A percentile compares a stretch with the other conserved stretches of the same genome.
Conservation (phyloP, 2,888 invertebrate species). For the Dusona sp. region DNA sequence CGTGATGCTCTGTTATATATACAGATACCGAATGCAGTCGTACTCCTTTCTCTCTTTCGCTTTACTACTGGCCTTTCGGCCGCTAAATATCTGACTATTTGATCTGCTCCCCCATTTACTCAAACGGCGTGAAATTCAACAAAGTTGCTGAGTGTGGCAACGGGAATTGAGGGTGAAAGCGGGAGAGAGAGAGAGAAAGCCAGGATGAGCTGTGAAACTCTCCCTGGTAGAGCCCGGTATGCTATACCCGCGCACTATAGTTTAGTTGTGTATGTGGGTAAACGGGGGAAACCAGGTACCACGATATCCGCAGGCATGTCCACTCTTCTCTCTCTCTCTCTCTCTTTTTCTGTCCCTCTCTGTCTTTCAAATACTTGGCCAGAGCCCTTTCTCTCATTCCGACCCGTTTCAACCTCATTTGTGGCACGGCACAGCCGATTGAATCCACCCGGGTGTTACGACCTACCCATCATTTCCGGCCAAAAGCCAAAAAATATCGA, state of each 20-base stretch:
- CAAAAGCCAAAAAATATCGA: neutral
- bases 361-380: conserved; percentile 8
- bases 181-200: conserved; percentile 15
- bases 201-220: conserved; percentile 43
- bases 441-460: conserved; percentile 38
- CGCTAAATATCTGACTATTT: conserved; percentile 80
- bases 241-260: neutral
- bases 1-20: conserved; percentile 8
- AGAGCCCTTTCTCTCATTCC: conserved; percentile 29
- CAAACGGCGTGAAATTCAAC: conserved; percentile 83
- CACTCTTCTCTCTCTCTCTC: conserved; percentile 32
- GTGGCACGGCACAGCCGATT: conserved; percentile 50
- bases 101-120: conserved; percentile 78
- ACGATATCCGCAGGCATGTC: conserved; percentile 60
- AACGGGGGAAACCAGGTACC: conserved; percentile 37
- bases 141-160: conserved; percentile 79
- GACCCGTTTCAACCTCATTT: conserved; percentile 56
- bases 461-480: conserved; percentile 23
- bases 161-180: conserved; percentile 35
- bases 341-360: conserved; percentile 2
- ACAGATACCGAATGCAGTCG: conserved; percentile 24
- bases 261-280: conserved; percentile 24
- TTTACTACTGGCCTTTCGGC: conserved; percentile 21
- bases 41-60: conserved; percentile 49
- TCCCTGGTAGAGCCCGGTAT: neutral